These are phyloP conservation scores for Pelosia muscerda DNA, from an alignment of 2,888 invertebrate species.

Conservation along the genomic window DNA sequence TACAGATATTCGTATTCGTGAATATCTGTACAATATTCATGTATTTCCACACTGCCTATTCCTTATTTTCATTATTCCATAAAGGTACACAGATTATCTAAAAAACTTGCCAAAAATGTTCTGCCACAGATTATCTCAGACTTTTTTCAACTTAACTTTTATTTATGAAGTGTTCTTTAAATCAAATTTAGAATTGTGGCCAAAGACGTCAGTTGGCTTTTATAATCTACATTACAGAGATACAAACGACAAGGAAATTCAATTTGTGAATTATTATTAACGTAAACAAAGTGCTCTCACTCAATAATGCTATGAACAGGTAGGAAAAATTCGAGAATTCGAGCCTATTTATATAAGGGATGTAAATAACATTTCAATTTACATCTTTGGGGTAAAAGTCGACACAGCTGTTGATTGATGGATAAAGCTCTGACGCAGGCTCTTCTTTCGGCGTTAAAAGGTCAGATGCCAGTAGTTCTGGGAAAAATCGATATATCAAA, in stretches of 20 bases:
- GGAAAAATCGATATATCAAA: too few relatives aligned
- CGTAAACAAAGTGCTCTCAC: neutral
- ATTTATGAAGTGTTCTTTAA: neutral
- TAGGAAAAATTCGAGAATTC: neutral
- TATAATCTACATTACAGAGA: neutral
- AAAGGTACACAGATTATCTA: neutral
- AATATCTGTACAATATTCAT: too few relatives aligned
- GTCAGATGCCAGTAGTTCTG: too few relatives aligned
- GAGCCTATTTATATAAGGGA: neutral
- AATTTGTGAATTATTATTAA: neutral
- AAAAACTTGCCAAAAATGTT: neutral
- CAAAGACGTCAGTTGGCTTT: neutral
- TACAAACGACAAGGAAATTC: neutral
- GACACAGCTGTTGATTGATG: neutral
- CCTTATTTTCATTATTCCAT: neutral
- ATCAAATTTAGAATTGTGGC: neutral
- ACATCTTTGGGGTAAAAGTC: neutral
- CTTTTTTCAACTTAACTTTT: neutral
- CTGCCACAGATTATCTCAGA: neutral
- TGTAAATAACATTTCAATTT: neutral
- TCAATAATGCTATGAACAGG: neutral
- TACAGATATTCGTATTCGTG: too few relatives aligned
- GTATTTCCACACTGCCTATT: too few relatives aligned
- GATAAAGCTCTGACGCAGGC: too few relatives aligned
- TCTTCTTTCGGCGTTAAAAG: too few relatives aligned